Conservation (phyloP, 2,797 vertebrate species). For the Malacoraja senta region DNA sequence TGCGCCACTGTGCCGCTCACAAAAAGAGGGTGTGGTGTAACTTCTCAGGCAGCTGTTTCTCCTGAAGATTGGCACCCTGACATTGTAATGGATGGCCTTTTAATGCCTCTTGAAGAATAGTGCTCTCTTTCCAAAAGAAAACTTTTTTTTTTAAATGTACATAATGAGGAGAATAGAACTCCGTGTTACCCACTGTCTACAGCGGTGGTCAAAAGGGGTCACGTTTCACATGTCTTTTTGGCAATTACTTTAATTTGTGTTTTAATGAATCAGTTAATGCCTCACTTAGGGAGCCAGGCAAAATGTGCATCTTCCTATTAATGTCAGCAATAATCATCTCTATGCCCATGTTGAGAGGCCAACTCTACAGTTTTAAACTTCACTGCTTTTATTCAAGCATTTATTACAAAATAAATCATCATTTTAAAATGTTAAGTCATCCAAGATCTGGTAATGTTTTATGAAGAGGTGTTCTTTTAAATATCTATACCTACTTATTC, state of each 20-base stretch:
- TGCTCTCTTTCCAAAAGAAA: background rate
- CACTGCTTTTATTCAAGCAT: background rate
- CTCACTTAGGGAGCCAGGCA: background rate
- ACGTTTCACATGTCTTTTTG: background rate
- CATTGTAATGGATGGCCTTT: background rate
- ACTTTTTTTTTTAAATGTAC: background rate
- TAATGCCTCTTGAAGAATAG: background rate
- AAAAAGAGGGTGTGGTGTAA: too few relatives aligned
- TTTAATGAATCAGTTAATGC: background rate
- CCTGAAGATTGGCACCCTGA: background rate
- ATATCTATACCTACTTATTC: background rate
- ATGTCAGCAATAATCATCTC: background rate
- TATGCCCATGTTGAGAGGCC: background rate
- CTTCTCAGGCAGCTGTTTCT: background rate
- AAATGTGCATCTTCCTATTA: background rate
- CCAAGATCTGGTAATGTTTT: background rate
- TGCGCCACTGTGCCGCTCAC: too few relatives aligned
- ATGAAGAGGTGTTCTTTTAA: background rate
- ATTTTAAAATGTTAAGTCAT: background rate
- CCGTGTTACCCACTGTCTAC: background rate
- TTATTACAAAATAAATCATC: background rate
- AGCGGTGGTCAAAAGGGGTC: background rate
- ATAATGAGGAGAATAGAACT: background rate
- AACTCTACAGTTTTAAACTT: background rate
- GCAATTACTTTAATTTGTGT: background rate